Conservation (phyloP, 2,888 invertebrate genomes). For the Clistopyga incitator region DNA sequence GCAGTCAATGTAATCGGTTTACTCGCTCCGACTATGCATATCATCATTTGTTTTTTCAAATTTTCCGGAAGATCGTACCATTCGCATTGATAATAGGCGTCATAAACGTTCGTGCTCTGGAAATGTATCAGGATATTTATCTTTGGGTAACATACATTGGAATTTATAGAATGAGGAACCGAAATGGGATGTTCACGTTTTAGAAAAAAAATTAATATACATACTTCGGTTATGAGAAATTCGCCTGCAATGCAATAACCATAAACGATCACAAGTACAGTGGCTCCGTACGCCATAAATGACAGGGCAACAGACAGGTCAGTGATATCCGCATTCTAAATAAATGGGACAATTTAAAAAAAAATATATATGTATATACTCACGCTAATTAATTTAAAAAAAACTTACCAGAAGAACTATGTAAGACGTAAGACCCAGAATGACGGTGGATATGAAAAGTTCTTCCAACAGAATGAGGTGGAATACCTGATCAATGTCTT, state of each 20-base stretch:
- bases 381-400: not conserved
- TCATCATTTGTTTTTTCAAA: conserved; percentile 52
- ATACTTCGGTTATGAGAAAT: conserved; percentile 63
- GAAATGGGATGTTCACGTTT: not conserved
- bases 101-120: conserved; percentile 50
- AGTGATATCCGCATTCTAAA: conserved; percentile 50
- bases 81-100: conserved; percentile 50
- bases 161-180: not conserved
- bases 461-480: conserved; percentile 59
- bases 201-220: not conserved
- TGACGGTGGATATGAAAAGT: conserved; percentile 52
- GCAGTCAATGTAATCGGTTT: conserved; percentile 53
- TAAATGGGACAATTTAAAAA: not conserved
- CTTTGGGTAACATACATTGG: not conserved
- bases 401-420: conserved; percentile 50
- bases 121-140: not conserved
- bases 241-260: conserved; percentile 65
- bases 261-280: conserved; percentile 59
- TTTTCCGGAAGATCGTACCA: conserved; percentile 55
- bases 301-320: conserved; percentile 48
- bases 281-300: conserved; percentile 47
- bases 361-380: too few species aligned
- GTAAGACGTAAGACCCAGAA: conserved; percentile 60
- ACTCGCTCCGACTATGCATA: conserved; percentile 49
- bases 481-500: conserved; percentile 54